Base-by-base conservation (phyloP, 1,140 invertebrate species). In the Aphelenchoides avenae region DNA sequence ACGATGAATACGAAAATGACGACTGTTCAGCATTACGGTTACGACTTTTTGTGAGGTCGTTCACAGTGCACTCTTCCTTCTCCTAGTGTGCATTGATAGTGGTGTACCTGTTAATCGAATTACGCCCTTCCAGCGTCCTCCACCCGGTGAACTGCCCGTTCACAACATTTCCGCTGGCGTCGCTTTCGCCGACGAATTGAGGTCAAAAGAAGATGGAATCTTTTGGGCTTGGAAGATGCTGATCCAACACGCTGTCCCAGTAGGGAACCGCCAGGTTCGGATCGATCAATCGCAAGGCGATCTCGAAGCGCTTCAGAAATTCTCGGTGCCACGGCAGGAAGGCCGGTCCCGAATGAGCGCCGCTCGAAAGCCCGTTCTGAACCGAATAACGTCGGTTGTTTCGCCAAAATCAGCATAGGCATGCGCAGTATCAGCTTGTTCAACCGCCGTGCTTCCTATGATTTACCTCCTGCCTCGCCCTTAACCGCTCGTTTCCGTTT, bases 151-250 rank as follows among this genome's bases (percentile, higher is more conserved):
- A 68, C 6, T 44, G 49, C 6, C 65, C 65, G 48, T 39, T 52
- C 7, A 61, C 51, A 27, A 68, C 46, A 51, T 67, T 64, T 2
- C 65, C 65, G 33, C 70, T 48, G 0, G 64, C 57, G 40, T 77
- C 73, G 5, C 71, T 64, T 24, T 49, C 52, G 29, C 79, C 79
- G 24, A 75, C 53, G 43, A 75, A 13, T 0, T 26, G 5, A 3
- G 48, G 48, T 5, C 31, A 51, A 42, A 51, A 51, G 24, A 51
- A 43, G 22, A 51, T 42, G 15, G 48, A 51, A 34, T 51, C 48
- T 3, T 31, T 4, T 5, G 48, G 48, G 24, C 30, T 37, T n/a
- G 48, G 48, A n/a, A 51, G 41, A 42, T 51, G 51, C 11, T 46
- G 18, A 46, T 51, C 48, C 11, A 51, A 3, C n/a, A 51, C 41